These are phyloP conservation scores for Zoanthus gigantus DNA, from an alignment of 92 coral and sea anemone species.

Conservation along the genomic window DNA sequence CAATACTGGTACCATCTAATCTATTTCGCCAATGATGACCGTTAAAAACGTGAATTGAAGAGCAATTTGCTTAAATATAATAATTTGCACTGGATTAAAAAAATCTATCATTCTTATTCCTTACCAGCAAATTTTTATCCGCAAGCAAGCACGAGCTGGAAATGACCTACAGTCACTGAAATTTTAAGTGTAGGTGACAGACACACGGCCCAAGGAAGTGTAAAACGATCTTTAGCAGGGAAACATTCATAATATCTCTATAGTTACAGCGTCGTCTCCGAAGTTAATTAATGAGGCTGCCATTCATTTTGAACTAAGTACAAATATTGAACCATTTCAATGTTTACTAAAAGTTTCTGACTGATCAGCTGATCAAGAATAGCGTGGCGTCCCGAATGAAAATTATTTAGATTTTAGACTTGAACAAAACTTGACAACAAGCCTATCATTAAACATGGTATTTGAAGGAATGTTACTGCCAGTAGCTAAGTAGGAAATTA, in stretches of 20 bases:
- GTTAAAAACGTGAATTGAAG: neutral
- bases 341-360: slow-evolving; percentile 3
- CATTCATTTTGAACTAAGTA: slow-evolving; percentile 28
- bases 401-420: neutral
- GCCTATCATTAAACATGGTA: neutral
- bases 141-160: neutral
- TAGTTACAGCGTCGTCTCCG: slow-evolving; percentile 41
- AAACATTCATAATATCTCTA: slow-evolving; percentile 19
- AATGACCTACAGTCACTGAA: too few species aligned
- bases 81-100: neutral
- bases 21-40: neutral
- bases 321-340: slow-evolving; percentile 27
- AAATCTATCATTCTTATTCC: neutral
- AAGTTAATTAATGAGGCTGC: slow-evolving; percentile 40
- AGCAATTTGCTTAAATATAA: neutral
- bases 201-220: neutral
- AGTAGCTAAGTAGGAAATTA: too few species aligned
- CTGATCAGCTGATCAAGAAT: slow-evolving; percentile 22
- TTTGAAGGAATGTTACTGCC: neutral
- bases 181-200: too few species aligned
- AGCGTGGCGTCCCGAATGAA: slow-evolving; percentile 39
- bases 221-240: neutral
- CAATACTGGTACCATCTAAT: neutral
- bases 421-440: neutral
- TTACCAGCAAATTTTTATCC: neutral